Conservation (phyloP, 2,888 invertebrate species). For the Dolichopus griseipennis region DNA sequence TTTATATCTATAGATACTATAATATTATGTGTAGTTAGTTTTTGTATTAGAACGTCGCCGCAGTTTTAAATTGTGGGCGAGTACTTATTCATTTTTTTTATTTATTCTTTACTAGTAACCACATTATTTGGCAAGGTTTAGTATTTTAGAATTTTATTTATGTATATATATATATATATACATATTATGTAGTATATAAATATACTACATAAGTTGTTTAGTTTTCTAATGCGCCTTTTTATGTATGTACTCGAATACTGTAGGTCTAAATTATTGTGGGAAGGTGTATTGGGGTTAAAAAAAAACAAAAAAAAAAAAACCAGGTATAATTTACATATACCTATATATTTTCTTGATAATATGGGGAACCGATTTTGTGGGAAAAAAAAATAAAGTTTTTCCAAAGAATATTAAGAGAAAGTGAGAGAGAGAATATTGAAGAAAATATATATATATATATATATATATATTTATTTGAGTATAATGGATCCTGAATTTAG, state of each 20-base stretch:
- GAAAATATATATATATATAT: too few species aligned
- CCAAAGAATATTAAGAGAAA: not conserved
- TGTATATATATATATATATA: too few species aligned
- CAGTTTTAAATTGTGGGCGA: constrained; percentile 6
- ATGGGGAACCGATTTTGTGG: not conserved
- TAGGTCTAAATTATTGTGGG: not conserved
- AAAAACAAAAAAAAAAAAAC: too few species aligned
- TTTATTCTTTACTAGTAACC: not conserved
- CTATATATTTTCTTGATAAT: not conserved
- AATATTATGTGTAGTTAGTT: too few species aligned
- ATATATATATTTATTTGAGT: too few species aligned
- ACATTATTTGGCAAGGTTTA: not conserved
- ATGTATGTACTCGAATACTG: too few species aligned
- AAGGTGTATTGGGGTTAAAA: not conserved
- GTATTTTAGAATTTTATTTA: not conserved
- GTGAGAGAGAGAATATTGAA: not conserved
- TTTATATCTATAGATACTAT: too few species aligned
- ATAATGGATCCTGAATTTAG: too few species aligned
- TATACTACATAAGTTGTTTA: too few species aligned
- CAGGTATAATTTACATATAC: not conserved
- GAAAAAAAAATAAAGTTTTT: not conserved
- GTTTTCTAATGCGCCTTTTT: too few species aligned
- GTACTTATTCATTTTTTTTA: not conserved
- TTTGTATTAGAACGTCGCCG: not conserved
- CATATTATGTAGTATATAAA: too few species aligned